A percentile compares a stretch with the other conserved stretches of the same genome.
phyloP scores from a whole-genome alignment of 2,113 vertebrate species.

The Hippopotamus amphibius region DNA sequence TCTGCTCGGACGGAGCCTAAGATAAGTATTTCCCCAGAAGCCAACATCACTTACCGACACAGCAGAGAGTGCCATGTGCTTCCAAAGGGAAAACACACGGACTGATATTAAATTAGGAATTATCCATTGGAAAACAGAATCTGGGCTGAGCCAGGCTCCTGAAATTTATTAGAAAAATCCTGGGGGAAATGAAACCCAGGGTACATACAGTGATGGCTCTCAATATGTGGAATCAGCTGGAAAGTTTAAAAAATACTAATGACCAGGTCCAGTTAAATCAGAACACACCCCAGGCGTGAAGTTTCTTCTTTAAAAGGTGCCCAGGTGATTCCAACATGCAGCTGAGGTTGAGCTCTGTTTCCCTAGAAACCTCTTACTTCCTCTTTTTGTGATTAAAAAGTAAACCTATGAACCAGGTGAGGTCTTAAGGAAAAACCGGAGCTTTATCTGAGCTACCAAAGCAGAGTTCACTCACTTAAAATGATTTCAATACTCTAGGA shows the following conservation, averaged over 20 bases:
- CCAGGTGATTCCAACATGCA: neutral
- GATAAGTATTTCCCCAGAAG: neutral
- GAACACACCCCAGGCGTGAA: neutral
- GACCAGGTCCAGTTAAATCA: neutral
- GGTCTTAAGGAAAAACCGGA: neutral
- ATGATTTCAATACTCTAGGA: neutral
- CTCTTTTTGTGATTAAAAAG: conserved; percentile 37
- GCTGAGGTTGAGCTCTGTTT: neutral
- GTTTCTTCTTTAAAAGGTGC: neutral
- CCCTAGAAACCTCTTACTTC: neutral
- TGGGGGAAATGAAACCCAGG: neutral
- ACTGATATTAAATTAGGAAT: conserved; percentile 47
- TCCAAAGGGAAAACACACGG: neutral
- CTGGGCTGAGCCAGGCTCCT: neutral
- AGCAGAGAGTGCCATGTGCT: neutral
- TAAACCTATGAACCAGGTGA: neutral
- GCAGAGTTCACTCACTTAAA: neutral
- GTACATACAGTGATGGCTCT: neutral
- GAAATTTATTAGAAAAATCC: neutral
- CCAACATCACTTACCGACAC: neutral
- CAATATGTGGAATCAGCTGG: neutral
- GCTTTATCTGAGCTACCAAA: neutral
- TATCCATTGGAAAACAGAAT: conserved; percentile 64
- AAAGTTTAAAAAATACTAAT: neutral
- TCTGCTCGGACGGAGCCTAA: too few relatives aligned